These are phyloP conservation scores for Ophion slaviceki DNA, from an alignment of 2,888 invertebrate genomes.

Conservation along the genomic window DNA sequence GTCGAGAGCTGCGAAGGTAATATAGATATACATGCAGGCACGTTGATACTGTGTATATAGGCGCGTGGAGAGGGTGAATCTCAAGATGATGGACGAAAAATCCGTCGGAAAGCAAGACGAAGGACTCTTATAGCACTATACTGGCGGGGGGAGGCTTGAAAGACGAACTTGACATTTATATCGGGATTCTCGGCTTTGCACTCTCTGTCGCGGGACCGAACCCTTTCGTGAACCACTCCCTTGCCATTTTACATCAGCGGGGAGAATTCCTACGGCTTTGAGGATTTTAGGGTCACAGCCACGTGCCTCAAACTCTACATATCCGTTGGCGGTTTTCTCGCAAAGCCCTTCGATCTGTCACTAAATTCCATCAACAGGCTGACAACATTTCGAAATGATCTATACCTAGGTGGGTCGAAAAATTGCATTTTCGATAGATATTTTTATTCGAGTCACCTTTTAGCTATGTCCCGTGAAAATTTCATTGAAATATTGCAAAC, in stretches of 20 bases:
- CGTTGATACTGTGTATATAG: constrained; percentile 26
- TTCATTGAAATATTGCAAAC: too few species aligned
- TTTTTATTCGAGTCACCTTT: too few species aligned
- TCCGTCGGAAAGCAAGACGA: constrained; percentile 59
- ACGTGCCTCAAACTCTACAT: constrained; percentile 20
- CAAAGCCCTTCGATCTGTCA: constrained; percentile 44
- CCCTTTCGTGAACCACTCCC: constrained; percentile 58
- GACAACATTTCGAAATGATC: background rate
- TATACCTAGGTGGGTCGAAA: background rate
- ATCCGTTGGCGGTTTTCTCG: constrained; percentile 51
- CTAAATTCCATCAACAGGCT: constrained; percentile 44
- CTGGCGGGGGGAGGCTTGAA: constrained; percentile 73
- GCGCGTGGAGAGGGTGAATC: constrained; percentile 46
- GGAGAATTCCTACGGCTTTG: constrained; percentile 55
- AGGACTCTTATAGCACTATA: constrained; percentile 54
- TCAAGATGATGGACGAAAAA: constrained; percentile 47
- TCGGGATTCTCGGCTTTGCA: constrained; percentile 83
- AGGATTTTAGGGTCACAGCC: constrained; percentile 47
- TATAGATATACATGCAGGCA: constrained; percentile 27
- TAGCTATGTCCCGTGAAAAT: too few species aligned
- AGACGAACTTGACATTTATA: constrained; percentile 83
- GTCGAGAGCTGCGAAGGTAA: constrained; percentile 56
- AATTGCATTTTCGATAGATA: too few species aligned
- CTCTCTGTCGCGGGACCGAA: constrained; percentile 59
- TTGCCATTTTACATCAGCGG: constrained; percentile 11